Evolutionary conservation across 2,797 vertebrate species (phyloP), one percentile per base, ranked within the genome.

Genomic region (Sebastiscus tertius): DNA sequence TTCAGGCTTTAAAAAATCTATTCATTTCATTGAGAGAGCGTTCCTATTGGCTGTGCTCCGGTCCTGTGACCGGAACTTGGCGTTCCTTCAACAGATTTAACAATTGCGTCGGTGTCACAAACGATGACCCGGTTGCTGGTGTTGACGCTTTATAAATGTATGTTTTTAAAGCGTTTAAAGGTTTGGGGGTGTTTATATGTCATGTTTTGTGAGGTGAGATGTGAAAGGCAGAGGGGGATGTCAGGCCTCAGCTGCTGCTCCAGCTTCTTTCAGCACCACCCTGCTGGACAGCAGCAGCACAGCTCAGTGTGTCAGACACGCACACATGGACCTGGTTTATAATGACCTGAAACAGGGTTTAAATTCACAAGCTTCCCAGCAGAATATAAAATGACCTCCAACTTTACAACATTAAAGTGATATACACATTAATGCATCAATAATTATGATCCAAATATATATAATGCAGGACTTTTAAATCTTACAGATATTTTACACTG

Each of bases 251-350:
- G 84, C 79, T 64, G 34, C 34, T 36, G 39, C 39, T 42, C 49
- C 80, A n/a, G 87, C 82, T 72, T 85, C 42, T 39, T 95, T 94
- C 93, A 95, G 94, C 92, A 95, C 94, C 93, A 92, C 83, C 87
- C 87, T 91, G 76, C 77, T 91, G 94, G 93, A 95, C 94, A 95
- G 94, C 83, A 72, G 68, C 86, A 72, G 76, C 77, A 33, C 49
- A 31, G 65, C 65, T 65, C 16, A 2, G 1, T 49, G 24, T 6
- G 66, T 33, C 66, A 31, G 22, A 36, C 34, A 46, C n/a, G n/a
- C 16, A 26, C 5, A 16, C 34, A 6, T 6, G 29, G 65, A 67
- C 6, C 42, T 20, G 65, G 24, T 5, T 52, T n/a, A 52, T 31
- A 13, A 31, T 11, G 36, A 39, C 36, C 34, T 36, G 34, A 36